A percentile compares a stretch with the other conserved stretches of the same genome.
Evolutionary conservation across 2,797 vertebrate genomes (phyloP).

Genomic region (Spinus pinus): DNA sequence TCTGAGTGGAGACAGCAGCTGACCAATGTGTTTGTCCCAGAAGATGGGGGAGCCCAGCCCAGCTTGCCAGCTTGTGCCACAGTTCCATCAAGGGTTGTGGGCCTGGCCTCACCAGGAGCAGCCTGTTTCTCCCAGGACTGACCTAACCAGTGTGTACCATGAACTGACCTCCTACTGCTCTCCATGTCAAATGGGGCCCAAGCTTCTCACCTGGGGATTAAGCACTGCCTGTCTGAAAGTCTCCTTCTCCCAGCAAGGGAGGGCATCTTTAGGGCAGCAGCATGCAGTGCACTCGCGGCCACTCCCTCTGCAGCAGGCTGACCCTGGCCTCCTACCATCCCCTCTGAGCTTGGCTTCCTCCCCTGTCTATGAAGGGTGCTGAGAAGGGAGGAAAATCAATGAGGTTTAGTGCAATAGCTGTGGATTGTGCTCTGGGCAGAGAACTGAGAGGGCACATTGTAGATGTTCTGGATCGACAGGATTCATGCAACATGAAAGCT

Average conservation of each 20-base stretch:
- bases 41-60: background rate
- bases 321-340: background rate
- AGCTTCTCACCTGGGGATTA: background rate
- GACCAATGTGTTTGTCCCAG: background rate
- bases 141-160: background rate
- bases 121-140: background rate
- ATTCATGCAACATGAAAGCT: background rate
- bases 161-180: background rate
- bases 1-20: background rate
- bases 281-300: background rate
- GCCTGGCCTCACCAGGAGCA: background rate
- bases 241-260: background rate
- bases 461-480: background rate
- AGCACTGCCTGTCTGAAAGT: background rate
- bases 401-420: background rate
- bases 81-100: background rate
- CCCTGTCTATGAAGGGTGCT: background rate
- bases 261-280: accelerated
- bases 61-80: accelerated
- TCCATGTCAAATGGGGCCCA: background rate
- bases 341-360: background rate
- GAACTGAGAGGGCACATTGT: background rate
- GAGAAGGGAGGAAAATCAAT: background rate
- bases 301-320: background rate
- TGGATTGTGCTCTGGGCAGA: background rate